Conservation (phyloP, 2,888 invertebrate species). For the Leptinotarsa haldemani region DNA sequence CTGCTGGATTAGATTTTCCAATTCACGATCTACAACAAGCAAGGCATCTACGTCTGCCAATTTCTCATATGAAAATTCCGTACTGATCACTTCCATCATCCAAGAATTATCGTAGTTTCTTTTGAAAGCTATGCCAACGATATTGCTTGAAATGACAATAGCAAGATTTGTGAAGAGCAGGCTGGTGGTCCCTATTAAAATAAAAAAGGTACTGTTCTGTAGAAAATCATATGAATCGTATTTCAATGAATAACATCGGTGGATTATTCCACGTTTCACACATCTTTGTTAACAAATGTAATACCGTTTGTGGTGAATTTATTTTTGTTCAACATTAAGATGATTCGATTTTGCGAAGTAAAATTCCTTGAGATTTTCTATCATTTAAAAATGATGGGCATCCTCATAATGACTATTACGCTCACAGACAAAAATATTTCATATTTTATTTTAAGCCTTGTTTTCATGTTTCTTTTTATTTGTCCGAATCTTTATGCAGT, state of each 20-base stretch:
- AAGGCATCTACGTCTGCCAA: constrained; percentile 39
- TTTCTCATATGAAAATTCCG: neutral
- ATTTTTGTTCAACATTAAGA: no score
- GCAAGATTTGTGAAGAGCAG: constrained; percentile 63
- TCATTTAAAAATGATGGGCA: no score
- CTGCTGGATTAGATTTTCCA: constrained; percentile 39
- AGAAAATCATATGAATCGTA: neutral
- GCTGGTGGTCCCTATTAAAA: constrained; percentile 17
- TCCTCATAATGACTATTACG: no score
- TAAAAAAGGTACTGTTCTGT: neutral
- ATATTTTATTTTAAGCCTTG: no score
- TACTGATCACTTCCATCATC: constrained; percentile 18
- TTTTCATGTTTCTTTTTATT: no score
- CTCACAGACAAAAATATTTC: no score
- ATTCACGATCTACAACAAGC: constrained; percentile 45
- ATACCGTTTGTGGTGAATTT: neutral
- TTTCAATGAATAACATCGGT: no score
- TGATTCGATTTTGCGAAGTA: no score
- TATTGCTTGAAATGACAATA: constrained; percentile 67
- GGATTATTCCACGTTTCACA: neutral
- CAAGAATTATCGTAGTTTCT: constrained; percentile 56
- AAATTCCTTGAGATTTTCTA: no score
- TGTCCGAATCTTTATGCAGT: no score
- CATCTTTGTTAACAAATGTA: neutral
- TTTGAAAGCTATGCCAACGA: constrained; percentile 66